A percentile compares a stretch with the other conserved stretches of the same genome.
Evolutionary conservation across 2,888 invertebrate genomes (phyloP).

Genomic region (Colostygia pectinataria): DNA sequence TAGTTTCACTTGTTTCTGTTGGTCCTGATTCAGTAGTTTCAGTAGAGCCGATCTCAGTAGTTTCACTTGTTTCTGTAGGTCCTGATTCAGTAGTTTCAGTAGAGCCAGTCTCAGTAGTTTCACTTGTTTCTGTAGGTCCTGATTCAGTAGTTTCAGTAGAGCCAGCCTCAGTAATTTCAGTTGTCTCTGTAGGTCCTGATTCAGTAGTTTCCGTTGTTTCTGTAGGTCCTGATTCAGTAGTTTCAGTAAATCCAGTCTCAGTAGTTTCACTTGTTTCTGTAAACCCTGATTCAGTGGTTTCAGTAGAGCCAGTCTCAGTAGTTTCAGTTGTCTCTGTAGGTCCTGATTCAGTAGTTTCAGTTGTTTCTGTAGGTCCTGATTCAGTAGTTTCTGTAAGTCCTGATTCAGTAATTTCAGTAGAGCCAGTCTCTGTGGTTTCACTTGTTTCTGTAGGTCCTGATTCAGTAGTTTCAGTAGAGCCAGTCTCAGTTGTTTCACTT

Average conservation of each 20-base stretch:
- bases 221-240: constrained; percentile 3
- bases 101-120: constrained; percentile 3
- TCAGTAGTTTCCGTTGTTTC: constrained; percentile 16
- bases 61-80: neutral
- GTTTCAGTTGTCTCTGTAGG: constrained; percentile 23
- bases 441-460: constrained; percentile 23
- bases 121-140: constrained; percentile 2
- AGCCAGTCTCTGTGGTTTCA: constrained; percentile 21
- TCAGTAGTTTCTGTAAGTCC: constrained; percentile 24
- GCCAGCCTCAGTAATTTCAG: constrained; percentile 3
- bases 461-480: constrained; percentile 20
- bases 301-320: constrained; percentile 14
- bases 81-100: constrained; percentile 13
- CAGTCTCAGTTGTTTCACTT: constrained; percentile 26
- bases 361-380: constrained; percentile 21
- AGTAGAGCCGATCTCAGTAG: constrained; percentile 15
- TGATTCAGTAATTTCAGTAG: constrained; percentile 28
- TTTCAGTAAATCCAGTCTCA: constrained; percentile 12
- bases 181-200: constrained; percentile 7
- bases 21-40: constrained; percentile 6
- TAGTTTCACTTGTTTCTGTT: constrained; percentile 17
- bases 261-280: constrained; percentile 12
- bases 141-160: neutral
- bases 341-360: constrained; percentile 26
- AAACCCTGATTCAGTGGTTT: constrained; percentile 14